phyloP scores from a whole-genome alignment of 2,113 vertebrate genomes.

The Zootoca vivipara region DNA sequence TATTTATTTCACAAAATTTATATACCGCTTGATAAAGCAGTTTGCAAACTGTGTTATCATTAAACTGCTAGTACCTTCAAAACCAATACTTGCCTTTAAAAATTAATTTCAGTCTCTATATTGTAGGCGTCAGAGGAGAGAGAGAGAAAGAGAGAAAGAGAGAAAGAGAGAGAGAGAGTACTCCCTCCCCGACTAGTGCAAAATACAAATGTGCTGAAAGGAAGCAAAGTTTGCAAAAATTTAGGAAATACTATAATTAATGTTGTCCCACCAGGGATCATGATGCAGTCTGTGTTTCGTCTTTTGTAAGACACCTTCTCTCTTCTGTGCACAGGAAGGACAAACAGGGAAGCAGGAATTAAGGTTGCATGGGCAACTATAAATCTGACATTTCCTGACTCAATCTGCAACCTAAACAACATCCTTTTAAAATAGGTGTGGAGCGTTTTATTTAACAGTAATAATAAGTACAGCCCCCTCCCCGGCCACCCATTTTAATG shows the following conservation, averaged over 20 bases:
- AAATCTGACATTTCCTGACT: constrained; percentile 38
- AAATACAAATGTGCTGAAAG: constrained; percentile 15
- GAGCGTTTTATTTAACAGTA: not conserved
- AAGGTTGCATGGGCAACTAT: constrained; percentile 27
- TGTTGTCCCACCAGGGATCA: not conserved
- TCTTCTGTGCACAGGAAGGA: constrained; percentile 31
- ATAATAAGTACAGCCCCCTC: not conserved
- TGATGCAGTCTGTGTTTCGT: not conserved
- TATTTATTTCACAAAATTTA: not conserved
- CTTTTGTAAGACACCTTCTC: constrained; percentile 11
- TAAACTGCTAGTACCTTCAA: not conserved
- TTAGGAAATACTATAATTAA: constrained; percentile 34
- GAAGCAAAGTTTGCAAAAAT: constrained; percentile 28
- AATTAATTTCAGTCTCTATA: not conserved
- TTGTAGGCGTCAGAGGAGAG: constrained; percentile 25
- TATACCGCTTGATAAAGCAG: not conserved
- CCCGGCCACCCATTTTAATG: not conserved
- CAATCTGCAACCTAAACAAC: constrained; percentile 24
- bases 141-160: too few species aligned
- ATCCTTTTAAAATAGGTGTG: not conserved
- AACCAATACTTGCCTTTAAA: constrained; percentile 13
- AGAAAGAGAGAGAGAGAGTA: too few species aligned
- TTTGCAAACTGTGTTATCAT: too few species aligned
- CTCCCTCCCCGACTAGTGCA: not conserved
- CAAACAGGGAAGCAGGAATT: constrained; percentile 22